These are phyloP conservation scores for Pissodes strobi DNA, from an alignment of 1,140 invertebrate species.

Conservation along the genomic window DNA sequence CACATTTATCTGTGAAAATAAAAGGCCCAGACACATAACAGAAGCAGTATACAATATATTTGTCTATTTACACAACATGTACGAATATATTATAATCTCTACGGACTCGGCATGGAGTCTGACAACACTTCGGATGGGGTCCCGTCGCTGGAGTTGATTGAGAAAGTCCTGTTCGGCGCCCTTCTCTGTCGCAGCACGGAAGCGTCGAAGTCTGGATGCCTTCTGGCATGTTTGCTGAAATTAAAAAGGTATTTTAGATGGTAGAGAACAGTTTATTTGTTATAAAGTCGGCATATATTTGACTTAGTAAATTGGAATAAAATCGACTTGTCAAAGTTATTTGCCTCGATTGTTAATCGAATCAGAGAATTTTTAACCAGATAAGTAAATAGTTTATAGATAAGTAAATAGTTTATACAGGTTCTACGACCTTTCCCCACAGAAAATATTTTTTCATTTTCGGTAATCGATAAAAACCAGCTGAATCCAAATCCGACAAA, in stretches of 20 bases:
- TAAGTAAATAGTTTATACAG: too few species aligned
- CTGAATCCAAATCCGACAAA: too few species aligned
- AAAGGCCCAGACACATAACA: slow-evolving; percentile 20
- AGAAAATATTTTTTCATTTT: too few species aligned
- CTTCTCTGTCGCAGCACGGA: slow-evolving; percentile 60
- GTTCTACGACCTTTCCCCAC: too few species aligned
- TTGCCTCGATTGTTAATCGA: too few species aligned
- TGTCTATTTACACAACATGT: slow-evolving; percentile 36
- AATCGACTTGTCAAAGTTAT: too few species aligned
- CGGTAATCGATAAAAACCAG: too few species aligned
- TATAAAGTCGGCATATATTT: too few species aligned
- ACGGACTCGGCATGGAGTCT: slow-evolving; percentile 57
- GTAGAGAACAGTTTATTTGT: background rate
- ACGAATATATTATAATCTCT: slow-evolving; percentile 32
- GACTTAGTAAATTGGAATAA: too few species aligned
- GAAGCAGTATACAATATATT: slow-evolving; percentile 38
- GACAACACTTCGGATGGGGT: slow-evolving; percentile 58
- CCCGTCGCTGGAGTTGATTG: slow-evolving; percentile 59
- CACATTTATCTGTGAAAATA: too few species aligned
- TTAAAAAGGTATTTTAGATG: slow-evolving; percentile 35
- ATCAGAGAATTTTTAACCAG: too few species aligned
- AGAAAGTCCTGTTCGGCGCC: slow-evolving; percentile 58
- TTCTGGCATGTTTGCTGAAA: slow-evolving; percentile 64
- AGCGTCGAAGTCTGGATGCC: slow-evolving; percentile 65
- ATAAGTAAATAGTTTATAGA: too few species aligned